Percentiles rank a stretch among this genome's conserved stretches.
phyloP scores from a whole-genome alignment of 2,113 vertebrate species.

The Halichoeres trimaculatus region DNA sequence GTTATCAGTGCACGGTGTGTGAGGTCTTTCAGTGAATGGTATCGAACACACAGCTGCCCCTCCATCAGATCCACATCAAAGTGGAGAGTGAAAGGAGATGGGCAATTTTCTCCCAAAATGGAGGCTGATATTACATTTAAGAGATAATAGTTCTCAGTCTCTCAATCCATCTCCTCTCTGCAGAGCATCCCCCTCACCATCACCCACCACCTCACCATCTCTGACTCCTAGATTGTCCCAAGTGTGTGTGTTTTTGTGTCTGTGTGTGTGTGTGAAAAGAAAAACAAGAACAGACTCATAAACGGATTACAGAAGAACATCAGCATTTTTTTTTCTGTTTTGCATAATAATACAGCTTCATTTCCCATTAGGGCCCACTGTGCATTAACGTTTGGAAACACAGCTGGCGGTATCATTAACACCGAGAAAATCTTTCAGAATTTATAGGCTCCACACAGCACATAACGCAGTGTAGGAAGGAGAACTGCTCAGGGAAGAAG shows the following conservation, averaged over 20 bases:
- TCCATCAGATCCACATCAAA: constrained; percentile 33
- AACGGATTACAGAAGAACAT: constrained; percentile 8
- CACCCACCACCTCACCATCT: constrained; percentile 13
- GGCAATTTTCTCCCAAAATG: constrained; percentile 13
- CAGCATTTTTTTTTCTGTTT: not conserved
- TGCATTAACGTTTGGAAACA: constrained; percentile 1
- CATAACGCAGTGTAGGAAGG: constrained; percentile 2
- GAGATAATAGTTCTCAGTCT: constrained; percentile 4
- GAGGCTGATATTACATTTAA: constrained; percentile 39
- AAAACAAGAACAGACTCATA: constrained; percentile 21
- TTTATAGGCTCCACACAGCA: constrained; percentile 6
- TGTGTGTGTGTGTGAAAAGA: constrained; percentile 14
- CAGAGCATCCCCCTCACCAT: not conserved
- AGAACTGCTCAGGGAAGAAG: constrained; percentile 5
- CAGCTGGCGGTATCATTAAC: constrained; percentile 6
- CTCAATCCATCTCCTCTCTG: not conserved
- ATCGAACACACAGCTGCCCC: constrained; percentile 16
- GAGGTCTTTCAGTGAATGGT: constrained; percentile 29
- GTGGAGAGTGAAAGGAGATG: constrained; percentile 26
- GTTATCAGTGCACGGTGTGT: constrained; percentile 31
- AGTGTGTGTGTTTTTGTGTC: constrained; percentile 16
- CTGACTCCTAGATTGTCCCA: constrained; percentile 9
- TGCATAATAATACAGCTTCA: constrained; percentile 1
- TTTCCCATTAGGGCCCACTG: constrained; percentile 2
- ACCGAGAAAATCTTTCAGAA: constrained; percentile 17